Evolutionary conservation across 2,113 vertebrate species (phyloP).

Genomic region (Forbesichthys agassizii): DNA sequence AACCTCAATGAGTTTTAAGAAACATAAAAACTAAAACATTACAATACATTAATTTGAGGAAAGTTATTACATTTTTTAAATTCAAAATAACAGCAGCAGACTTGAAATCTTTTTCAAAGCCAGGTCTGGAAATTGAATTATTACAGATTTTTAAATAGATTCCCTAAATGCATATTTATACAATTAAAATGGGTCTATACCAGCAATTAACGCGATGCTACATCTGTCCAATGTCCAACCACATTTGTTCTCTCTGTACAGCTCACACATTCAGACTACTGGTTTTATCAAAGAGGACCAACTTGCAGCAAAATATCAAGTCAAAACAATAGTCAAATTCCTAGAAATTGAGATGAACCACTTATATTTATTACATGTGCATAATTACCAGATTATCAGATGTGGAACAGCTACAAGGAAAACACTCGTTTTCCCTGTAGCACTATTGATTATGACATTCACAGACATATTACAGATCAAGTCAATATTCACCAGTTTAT

Average conservation of each 20-base stretch:
- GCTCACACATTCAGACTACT: not conserved
- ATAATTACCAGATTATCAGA: conserved; percentile 17
- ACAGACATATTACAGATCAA: conserved; percentile 17
- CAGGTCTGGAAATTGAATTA: too few relatives aligned
- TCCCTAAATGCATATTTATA: too few relatives aligned
- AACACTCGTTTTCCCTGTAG: conserved; percentile 6
- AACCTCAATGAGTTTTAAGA: too few relatives aligned
- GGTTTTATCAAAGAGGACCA: not conserved
- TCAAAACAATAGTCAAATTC: not conserved
- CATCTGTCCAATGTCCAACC: not conserved
- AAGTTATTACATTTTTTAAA: too few relatives aligned
- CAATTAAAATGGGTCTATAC: not conserved
- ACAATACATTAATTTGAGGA: too few relatives aligned
- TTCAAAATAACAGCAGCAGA: too few relatives aligned
- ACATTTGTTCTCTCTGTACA: not conserved
- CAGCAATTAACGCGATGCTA: not conserved
- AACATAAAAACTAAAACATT: too few relatives aligned
- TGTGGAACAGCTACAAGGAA: conserved; percentile 31
- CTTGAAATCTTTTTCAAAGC: too few relatives aligned
- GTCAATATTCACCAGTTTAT: conserved; percentile 34
- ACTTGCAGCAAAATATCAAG: not conserved
- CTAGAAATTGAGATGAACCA: conserved; percentile 5
- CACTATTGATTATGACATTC: conserved; percentile 26
- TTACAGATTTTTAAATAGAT: too few relatives aligned
- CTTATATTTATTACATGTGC: conserved; percentile 47